These are phyloP conservation scores for Sebastes fasciatus DNA, from an alignment of 2,113 vertebrate species.

Conservation along the genomic window DNA sequence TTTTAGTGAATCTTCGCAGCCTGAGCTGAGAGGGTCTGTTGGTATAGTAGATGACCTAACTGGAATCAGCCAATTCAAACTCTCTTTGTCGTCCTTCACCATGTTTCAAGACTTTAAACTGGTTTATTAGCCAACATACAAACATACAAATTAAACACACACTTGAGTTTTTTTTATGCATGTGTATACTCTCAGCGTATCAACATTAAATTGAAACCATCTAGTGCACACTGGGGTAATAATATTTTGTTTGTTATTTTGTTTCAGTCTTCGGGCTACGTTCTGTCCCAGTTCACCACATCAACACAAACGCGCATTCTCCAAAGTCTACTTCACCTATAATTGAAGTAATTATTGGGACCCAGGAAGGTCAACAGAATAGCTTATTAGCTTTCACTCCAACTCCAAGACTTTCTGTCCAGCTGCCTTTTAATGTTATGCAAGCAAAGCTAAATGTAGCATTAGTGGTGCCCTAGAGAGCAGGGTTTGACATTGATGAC, in stretches of 20 bases:
- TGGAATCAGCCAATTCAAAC: not conserved
- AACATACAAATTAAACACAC: not conserved
- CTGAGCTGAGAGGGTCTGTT: not conserved
- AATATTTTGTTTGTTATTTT: constrained; percentile 19
- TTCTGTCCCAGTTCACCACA: constrained; percentile 22
- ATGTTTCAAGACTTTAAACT: not conserved
- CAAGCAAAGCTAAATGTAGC: constrained; percentile 72
- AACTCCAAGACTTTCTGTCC: constrained; percentile 58
- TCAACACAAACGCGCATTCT: constrained; percentile 42
- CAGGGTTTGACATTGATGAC: constrained; percentile 76
- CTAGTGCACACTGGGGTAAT: constrained; percentile 10
- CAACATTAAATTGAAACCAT: constrained; percentile 8
- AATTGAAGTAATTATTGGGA: constrained; percentile 57
- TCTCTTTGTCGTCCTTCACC: not conserved
- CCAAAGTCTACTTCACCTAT: constrained; percentile 35
- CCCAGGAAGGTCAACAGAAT: constrained; percentile 46
- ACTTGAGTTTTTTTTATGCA: not conserved
- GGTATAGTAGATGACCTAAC: not conserved
- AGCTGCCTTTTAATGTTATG: constrained; percentile 63
- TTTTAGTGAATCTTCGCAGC: not conserved
- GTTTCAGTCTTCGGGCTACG: not conserved
- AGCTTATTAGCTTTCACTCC: constrained; percentile 65
- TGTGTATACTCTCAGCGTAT: constrained; percentile 1
- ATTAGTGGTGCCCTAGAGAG: constrained; percentile 68
- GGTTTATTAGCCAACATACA: not conserved